Base-by-base conservation (phyloP, 2,113 vertebrate species). In the Xiphophorus couchianus region DNA sequence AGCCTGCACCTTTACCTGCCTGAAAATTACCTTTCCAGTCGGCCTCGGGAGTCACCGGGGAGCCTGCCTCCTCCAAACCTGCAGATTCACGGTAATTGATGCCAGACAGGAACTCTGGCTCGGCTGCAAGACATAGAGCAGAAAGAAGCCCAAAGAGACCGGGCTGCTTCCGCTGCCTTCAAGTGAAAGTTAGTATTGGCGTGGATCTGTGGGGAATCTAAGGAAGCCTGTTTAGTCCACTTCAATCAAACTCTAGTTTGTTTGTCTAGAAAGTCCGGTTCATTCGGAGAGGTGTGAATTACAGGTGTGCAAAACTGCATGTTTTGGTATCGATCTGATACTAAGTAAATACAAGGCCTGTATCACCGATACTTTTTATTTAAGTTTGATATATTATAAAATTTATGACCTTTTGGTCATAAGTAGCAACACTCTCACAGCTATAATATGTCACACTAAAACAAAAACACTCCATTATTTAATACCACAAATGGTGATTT, bases 11-110 rank as follows among this genome's bases (percentile, higher is more conserved):
- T 80, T 76, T 78, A 85, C 74, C 79, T 76, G 71, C 84, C 63
- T 69, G 37, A 58, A 83, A 91, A 92, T 88, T 73, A 65, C 81
- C 86, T 92, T 92, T 90, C 89, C 90, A 84, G 87, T 54, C 75
- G 80, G 58, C 66, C 63, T 37, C 31, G 69, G 10, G 29, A 30
- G 80, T 64, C 82, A 82, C 80, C n/a, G 2, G 85, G 86, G 84
- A 87, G 71, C 70, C 22, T 86, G 82, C 30, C 51, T 72, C 74
- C 64, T 71, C 62, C 44, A n/a, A 29, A 71, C 87, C 77, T 86
- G 76, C 33, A 70, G 67, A 71, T 69, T 69, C 76, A 83, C 28
- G 82, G 82, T 82, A 74, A 81, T 78, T 37, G 73, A 85, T 71
- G 79, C 74, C 81, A 87, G 84, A 84, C 74, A 69, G 67, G 77